These are phyloP conservation scores for Nycticorax nycticorax DNA, from an alignment of 2,113 vertebrate species.

Conservation along the genomic window DNA sequence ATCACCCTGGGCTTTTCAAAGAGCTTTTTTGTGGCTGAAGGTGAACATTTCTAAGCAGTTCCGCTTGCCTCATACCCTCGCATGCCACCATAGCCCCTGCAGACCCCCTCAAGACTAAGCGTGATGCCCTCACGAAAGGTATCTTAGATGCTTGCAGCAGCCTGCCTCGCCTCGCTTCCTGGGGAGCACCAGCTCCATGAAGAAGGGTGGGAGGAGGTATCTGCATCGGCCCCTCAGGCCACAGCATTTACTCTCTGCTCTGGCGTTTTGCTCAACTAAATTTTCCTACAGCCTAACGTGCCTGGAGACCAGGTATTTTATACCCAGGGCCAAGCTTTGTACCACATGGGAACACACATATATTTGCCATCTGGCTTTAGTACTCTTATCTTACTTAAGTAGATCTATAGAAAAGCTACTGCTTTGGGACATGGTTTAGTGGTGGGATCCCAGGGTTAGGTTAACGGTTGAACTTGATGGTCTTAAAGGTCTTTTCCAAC, in stretches of 20 bases:
- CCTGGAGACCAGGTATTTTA: background rate
- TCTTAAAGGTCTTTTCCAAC: too few relatives aligned
- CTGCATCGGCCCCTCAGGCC: background rate
- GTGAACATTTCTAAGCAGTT: background rate
- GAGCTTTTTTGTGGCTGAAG: background rate
- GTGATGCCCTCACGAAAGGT: background rate
- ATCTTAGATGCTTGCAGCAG: background rate
- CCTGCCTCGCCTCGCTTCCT: rapidly evolving
- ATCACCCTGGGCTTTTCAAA: background rate
- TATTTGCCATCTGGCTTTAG: background rate
- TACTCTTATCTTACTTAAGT: background rate
- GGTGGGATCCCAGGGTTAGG: too few relatives aligned
- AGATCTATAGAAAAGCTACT: background rate
- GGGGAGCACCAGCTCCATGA: background rate
- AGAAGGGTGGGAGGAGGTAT: background rate
- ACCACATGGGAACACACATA: rapidly evolving
- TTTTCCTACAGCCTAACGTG: background rate
- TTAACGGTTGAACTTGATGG: too few relatives aligned
- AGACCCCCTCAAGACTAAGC: background rate
- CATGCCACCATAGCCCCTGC: background rate
- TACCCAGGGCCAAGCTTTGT: background rate
- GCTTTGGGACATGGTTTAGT: too few relatives aligned
- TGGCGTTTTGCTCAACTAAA: background rate
- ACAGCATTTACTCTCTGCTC: background rate
- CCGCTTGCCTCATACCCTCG: background rate